Evolutionary conservation across 2,113 vertebrate species (phyloP).

Genomic region (Upupa epops): DNA sequence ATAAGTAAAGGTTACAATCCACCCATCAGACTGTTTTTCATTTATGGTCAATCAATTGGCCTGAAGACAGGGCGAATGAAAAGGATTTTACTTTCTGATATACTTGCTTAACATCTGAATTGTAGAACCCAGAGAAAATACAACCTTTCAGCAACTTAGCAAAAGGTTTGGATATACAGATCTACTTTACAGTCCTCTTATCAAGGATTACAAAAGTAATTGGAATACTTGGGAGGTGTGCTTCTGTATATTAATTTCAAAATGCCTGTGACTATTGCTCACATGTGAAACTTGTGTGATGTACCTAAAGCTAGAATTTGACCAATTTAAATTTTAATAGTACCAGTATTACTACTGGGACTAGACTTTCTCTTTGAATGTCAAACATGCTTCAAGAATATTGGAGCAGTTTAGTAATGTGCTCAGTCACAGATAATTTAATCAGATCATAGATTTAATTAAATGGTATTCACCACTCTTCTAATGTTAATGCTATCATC

Average conservation of each 20-base stretch:
- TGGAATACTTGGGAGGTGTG: neutral
- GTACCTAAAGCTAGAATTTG: neutral
- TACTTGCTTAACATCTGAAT: neutral
- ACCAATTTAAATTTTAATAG: neutral
- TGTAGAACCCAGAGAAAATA: neutral
- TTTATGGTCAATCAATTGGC: neutral
- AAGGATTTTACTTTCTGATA: neutral
- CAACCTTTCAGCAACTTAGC: neutral
- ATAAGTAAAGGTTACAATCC: neutral
- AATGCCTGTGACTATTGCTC: neutral
- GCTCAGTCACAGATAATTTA: neutral
- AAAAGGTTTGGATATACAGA: too few species aligned
- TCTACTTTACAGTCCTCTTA: too few species aligned
- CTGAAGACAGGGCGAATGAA: neutral
- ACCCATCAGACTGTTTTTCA: neutral
- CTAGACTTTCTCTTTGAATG: neutral
- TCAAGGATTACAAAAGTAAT: neutral
- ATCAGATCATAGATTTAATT: constrained; percentile 4
- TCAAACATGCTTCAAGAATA: neutral
- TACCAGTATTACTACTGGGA: neutral
- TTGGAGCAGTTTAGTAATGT: neutral
- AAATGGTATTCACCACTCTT: neutral
- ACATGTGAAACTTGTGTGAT: neutral
- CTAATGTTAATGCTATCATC: neutral
- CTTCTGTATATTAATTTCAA: neutral